Conservation (phyloP, 2,113 vertebrate species). For the Calyptommatus sinebrachiatus region DNA sequence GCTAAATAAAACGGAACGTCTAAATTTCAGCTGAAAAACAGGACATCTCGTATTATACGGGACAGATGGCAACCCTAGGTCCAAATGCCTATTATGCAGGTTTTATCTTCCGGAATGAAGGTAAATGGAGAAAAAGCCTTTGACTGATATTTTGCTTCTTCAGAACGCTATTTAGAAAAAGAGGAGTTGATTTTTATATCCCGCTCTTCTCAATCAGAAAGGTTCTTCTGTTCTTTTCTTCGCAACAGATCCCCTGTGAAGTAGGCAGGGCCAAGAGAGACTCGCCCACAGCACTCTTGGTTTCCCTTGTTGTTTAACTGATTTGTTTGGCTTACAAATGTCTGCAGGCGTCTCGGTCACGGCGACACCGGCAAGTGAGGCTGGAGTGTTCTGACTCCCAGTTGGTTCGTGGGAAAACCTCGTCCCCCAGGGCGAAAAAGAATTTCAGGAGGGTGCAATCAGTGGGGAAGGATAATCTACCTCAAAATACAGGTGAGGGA, state of each 20-base stretch:
- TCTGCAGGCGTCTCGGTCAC: constrained; percentile 78
- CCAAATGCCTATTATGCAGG: too few relatives aligned
- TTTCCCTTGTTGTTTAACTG: not conserved
- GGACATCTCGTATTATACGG: too few relatives aligned
- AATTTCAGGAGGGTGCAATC: constrained; percentile 13
- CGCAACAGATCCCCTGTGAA: too few relatives aligned
- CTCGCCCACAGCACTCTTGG: not conserved
- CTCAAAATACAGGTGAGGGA: constrained; percentile 62
- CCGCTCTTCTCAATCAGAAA: too few relatives aligned
- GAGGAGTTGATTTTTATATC: too few relatives aligned
- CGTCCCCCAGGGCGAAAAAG: constrained; percentile 42
- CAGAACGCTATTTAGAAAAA: not conserved
- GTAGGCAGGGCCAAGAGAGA: too few relatives aligned
- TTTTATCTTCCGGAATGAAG: too few relatives aligned
- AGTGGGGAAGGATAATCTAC: constrained; percentile 45
- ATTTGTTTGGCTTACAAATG: constrained; percentile 19
- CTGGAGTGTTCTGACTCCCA: constrained; percentile 63
- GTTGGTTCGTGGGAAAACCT: constrained; percentile 12
- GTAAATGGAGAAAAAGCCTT: not conserved
- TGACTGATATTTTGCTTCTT: not conserved
- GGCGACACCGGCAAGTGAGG: constrained; percentile 84
- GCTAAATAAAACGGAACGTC: too few relatives aligned
- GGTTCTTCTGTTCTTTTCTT: too few relatives aligned
- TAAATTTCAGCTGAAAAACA: too few relatives aligned
- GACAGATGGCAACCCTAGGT: too few relatives aligned